These are phyloP conservation scores for Pristiophorus japonicus DNA, from an alignment of 2,113 vertebrate genomes.

Conservation along the genomic window DNA sequence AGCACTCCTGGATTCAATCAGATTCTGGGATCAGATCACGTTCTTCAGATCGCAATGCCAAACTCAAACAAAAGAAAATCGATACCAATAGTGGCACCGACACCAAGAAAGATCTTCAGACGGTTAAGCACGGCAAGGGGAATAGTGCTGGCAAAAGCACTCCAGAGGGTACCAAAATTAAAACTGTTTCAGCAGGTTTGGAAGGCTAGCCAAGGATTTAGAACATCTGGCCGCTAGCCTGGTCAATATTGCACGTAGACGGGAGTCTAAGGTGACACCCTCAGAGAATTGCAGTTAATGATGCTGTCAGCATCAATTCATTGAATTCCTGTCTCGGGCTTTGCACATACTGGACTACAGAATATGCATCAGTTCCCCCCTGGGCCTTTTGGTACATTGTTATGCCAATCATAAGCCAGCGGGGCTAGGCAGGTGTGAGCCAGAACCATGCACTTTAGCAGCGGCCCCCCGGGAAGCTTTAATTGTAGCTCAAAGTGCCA, in stretches of 20 bases:
- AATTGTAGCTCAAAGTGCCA: background rate
- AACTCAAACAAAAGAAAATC: background rate
- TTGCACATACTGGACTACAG: background rate
- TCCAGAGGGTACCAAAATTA: background rate
- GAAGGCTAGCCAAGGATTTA: background rate
- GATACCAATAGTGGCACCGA: background rate
- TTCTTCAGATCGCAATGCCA: background rate
- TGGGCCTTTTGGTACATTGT: background rate
- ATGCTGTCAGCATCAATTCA: background rate
- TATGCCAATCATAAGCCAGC: background rate
- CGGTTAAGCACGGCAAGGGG: background rate
- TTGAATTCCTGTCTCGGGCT: background rate
- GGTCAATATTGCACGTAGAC: background rate
- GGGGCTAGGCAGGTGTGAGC: background rate
- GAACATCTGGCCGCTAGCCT: background rate
- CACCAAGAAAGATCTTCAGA: background rate
- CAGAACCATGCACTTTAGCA: background rate
- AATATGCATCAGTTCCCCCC: background rate
- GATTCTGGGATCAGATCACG: background rate
- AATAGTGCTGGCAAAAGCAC: background rate
- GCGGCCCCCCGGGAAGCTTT: background rate
- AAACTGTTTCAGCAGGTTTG: background rate
- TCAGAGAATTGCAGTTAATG: background rate
- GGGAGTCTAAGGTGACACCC: background rate
- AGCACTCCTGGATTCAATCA: background rate